Evolutionary conservation across 2,888 invertebrate species (phyloP).

Genomic region (Thelaira solivaga): DNA sequence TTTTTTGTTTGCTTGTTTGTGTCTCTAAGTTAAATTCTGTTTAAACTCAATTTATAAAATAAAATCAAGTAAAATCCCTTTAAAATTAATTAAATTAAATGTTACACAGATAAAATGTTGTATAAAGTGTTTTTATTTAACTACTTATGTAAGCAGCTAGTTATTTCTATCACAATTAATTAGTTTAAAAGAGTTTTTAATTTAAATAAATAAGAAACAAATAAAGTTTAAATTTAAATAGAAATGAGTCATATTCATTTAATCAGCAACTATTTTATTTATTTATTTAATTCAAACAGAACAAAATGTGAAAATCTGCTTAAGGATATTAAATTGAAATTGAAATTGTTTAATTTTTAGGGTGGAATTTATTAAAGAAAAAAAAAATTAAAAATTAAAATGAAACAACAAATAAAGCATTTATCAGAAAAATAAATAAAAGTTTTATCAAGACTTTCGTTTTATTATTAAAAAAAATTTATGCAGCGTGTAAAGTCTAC

Average conservation of each 20-base stretch:
- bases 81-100: slow-evolving; percentile 26
- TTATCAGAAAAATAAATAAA: slow-evolving; percentile 18
- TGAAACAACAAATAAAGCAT: slow-evolving; percentile 10
- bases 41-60: slow-evolving; percentile 7
- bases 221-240: too few relatives aligned
- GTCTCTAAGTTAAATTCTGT: not conserved
- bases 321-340: slow-evolving; percentile 26
- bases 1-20: slow-evolving; percentile 1
- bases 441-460: not conserved
- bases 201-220: too few relatives aligned
- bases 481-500: too few relatives aligned
- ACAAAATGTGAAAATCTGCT: slow-evolving; percentile 29
- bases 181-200: too few relatives aligned
- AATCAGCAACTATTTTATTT: slow-evolving; percentile 38
- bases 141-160: too few relatives aligned
- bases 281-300: slow-evolving; percentile 12
- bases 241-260: too few relatives aligned
- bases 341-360: slow-evolving; percentile 38
- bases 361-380: slow-evolving; percentile 37
- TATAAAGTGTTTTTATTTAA: slow-evolving; percentile 39
- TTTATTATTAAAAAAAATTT: too few relatives aligned
- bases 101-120: slow-evolving; percentile 16
- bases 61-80: slow-evolving; percentile 1
- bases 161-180: slow-evolving; percentile 14
- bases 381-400: too few relatives aligned